Base-by-base conservation (phyloP, 2,797 vertebrate species). In the Delichon dasypus region DNA sequence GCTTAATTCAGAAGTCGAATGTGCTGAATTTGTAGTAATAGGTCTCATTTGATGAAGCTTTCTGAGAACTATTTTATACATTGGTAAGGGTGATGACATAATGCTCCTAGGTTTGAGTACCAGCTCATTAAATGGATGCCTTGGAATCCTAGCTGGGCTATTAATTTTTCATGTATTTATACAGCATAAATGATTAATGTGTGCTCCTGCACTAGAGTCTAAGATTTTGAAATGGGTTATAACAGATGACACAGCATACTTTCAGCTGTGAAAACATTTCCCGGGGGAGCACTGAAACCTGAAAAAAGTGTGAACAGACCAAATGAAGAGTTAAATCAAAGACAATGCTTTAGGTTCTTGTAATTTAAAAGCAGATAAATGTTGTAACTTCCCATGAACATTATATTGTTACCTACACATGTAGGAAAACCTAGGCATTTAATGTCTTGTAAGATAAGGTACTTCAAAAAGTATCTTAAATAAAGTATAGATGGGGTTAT, bases 171-270 rank as follows among this genome's bases (percentile, higher is more conserved):
- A 98, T 98, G 97, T 97, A 94, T 79, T 94, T 93, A 97, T 97
- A 95, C 94, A 66, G 93, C 74, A 95, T 99, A 94, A 98, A 98
- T 99, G 98, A 99, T 99, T 98, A 95, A 99, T 98, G 96, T 77
- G 44, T 81, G 94, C 94, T 89, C 94, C 94, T 97, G 93, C 94
- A 96, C 97, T 98, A 97, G 88, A 84, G 96, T 98, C 98, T 98
- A 98, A 98, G 96, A 96, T 97, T 98, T 94, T 97, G 90, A 96
- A 96, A 86, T 74, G 48, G 50, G 36, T 60, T 94, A 85, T 95
- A 96, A 89, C 70, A 94, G 88, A 83, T 93, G 91, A 88, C 79
- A 90, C 86, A 67, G 77, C 86, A 64, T 64, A 74, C 85, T 94
- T 93, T 95, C 74, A 72, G 20, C 75, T 84, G 55, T 80, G 86